Conservation (phyloP, 2,888 invertebrate genomes). For the Serrognathus titanus region DNA sequence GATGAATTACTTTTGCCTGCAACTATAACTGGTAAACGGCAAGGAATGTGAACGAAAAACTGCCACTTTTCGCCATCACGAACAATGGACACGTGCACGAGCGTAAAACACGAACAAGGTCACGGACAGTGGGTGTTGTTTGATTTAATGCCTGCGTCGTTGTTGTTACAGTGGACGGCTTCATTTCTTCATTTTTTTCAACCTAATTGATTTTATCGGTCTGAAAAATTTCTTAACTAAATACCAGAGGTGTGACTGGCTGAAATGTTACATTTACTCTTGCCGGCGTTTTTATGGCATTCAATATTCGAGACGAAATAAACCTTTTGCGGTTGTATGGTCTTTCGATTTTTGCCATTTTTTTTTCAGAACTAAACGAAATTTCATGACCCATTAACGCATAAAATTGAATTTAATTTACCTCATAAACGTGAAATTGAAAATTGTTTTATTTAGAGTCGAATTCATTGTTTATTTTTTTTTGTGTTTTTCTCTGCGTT, state of each 20-base stretch:
- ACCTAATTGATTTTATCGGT: constrained; percentile 11
- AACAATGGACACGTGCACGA: no score
- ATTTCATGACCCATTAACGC: neutral
- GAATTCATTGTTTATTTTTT: no score
- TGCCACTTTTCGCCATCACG: no score
- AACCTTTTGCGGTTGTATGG: constrained; percentile 1
- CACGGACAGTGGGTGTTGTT: neutral
- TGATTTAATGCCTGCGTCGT: neutral
- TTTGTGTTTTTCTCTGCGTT: no score
- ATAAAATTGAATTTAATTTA: constrained; percentile 4
- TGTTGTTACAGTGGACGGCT: neutral
- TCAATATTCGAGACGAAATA: neutral
- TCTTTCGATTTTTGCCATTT: neutral
- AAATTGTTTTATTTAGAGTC: no score
- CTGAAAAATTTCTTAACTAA: neutral
- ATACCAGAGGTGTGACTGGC: constrained; percentile 7
- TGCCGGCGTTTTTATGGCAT: neutral
- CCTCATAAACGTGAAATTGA: constrained; percentile 4
- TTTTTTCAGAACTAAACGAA: neutral
- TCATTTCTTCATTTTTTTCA: constrained; percentile 2
- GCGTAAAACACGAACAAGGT: neutral
- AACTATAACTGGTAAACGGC: no score
- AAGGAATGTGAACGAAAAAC: no score
- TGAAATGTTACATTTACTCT: neutral
- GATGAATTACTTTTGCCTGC: no score